Evolutionary conservation across 2,888 invertebrate species (phyloP), one percentile per base, ranked within the genome.

Genomic region (Punctoribates punctum): DNA sequence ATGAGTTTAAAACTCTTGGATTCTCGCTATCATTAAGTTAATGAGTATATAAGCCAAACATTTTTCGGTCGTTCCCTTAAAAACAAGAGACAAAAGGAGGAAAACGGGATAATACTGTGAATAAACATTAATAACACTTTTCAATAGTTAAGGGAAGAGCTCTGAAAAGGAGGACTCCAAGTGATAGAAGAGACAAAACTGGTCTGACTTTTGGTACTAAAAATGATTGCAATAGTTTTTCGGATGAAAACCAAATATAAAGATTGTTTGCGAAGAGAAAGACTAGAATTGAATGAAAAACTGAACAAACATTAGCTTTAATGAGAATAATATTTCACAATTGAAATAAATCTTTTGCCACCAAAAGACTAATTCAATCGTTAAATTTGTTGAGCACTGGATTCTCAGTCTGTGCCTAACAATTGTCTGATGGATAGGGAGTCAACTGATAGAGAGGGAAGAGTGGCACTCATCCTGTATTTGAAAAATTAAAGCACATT

Each of bases 21-120:
- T 67, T 67, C 38, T 67, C 20, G 3, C 29, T 67, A 38, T 67
- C 67, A 67, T 67, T 67, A 67, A 67, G 20, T 34, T 38, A 67
- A 67, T 67, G 38, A 67, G 38, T 3, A 17, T 20, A 9, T 15
- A 20, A 4, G 25, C 4, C 25, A 60, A 48, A 23, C 60, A 60
- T 23, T 23, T 23, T 11, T 60, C 13, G 34, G 34, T 34, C 34
- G 34, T 34, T 15, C 51, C 51, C 11, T 4, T 11, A 46, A 46
- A 46, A 11, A 51, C 20, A 51, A 51, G 3, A 51, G 51, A n/a
- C 17, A 51, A 51, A 6, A 51, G 51, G 17, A n/a, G 17, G 20
- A 34, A 34, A 34, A n/a, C n/a, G 34, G 25, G 15, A 29, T 17
- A 62, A 62, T 27, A 25, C 13, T 27, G 6, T 27, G 62, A 62